Conservation (phyloP, 1,140 invertebrate genomes). For the Dryas iulia region DNA sequence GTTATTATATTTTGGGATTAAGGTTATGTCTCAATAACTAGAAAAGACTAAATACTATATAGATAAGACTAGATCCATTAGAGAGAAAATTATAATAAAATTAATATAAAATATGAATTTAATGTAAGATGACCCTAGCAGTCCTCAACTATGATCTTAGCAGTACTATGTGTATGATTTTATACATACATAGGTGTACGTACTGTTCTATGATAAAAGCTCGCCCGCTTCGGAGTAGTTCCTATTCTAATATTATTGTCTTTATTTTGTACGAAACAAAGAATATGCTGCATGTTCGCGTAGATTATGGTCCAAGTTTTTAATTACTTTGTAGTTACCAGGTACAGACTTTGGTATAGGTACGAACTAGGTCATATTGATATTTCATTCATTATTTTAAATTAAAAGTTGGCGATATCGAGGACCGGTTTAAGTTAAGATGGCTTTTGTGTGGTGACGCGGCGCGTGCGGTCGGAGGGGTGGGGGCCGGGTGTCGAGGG, state of each 20-base stretch:
- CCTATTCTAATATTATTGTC: not conserved
- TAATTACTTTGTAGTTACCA: not conserved
- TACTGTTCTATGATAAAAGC: not conserved
- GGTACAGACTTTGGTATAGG: not conserved
- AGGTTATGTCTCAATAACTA: no score
- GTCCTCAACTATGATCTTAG: not conserved
- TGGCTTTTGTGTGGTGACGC: slow-evolving; percentile 49
- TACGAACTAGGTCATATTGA: slow-evolving; percentile 39
- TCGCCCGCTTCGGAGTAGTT: not conserved
- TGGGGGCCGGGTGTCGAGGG: slow-evolving; percentile 38
- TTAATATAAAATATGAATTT: not conserved
- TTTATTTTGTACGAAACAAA: not conserved
- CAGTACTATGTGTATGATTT: not conserved
- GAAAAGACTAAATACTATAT: no score
- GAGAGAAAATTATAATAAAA: not conserved
- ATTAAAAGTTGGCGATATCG: slow-evolving; percentile 45
- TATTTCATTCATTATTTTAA: slow-evolving; percentile 45
- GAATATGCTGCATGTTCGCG: not conserved
- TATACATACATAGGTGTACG: not conserved
- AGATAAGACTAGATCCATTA: not conserved
- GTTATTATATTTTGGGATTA: not conserved
- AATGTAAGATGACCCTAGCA: not conserved
- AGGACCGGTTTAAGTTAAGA: slow-evolving; percentile 54
- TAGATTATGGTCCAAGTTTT: not conserved
- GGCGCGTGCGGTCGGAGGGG: slow-evolving; percentile 49